Evolutionary conservation across 1,140 invertebrate genomes (phyloP).

Genomic region (Microplitis mediator): DNA sequence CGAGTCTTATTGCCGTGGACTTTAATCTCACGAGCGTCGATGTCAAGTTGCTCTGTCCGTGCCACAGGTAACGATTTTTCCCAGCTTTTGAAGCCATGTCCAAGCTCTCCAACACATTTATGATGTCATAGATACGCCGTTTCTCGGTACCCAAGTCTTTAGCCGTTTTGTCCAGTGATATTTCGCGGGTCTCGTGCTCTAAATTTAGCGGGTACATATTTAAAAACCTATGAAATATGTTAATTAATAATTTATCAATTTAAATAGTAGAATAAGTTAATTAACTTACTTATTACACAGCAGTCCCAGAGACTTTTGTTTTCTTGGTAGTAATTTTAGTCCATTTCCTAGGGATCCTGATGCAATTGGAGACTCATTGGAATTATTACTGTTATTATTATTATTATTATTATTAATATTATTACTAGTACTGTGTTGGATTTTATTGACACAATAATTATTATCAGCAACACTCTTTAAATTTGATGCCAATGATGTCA

Average conservation of each 20-base stretch:
- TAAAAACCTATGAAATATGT: slow-evolving; percentile 61
- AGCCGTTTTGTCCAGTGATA: slow-evolving; percentile 66
- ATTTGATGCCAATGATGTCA: slow-evolving; percentile 63
- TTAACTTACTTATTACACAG: slow-evolving; percentile 65
- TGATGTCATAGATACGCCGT: slow-evolving; percentile 77
- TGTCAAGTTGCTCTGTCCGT: slow-evolving; percentile 51
- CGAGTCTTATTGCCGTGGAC: slow-evolving; percentile 37
- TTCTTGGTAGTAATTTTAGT: slow-evolving; percentile 51
- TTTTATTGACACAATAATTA: slow-evolving; percentile 9
- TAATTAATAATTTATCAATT: slow-evolving; percentile 18
- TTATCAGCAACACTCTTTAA: slow-evolving; percentile 54
- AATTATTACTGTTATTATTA: not conserved
- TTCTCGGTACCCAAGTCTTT: slow-evolving; percentile 67
- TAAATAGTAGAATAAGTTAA: not conserved
- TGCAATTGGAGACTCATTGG: not conserved
- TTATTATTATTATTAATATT: not conserved
- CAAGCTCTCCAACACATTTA: slow-evolving; percentile 77
- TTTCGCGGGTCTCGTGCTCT: slow-evolving; percentile 50
- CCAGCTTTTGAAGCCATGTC: slow-evolving; percentile 70
- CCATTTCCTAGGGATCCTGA: slow-evolving; percentile 22
- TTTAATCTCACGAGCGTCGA: slow-evolving; percentile 37
- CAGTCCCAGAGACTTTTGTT: slow-evolving; percentile 66
- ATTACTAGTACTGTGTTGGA: not conserved
- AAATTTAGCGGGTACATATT: slow-evolving; percentile 61
- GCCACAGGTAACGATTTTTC: slow-evolving; percentile 69